These are phyloP conservation scores for Psettodes erumei DNA, from an alignment of 2,113 vertebrate species.

Conservation along the genomic window DNA sequence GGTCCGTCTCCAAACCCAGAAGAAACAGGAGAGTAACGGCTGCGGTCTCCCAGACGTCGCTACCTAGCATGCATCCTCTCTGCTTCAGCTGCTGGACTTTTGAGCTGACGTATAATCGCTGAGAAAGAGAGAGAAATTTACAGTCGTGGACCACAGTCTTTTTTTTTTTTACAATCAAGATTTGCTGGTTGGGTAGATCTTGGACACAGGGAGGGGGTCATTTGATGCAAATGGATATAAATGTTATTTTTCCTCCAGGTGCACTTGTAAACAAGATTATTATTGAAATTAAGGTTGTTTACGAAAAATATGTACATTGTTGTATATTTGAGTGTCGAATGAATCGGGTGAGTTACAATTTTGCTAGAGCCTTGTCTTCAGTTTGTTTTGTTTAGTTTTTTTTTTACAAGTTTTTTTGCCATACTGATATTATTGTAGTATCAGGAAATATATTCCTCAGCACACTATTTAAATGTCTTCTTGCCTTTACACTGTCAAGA, in stretches of 20 bases:
- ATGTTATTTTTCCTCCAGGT: constrained; percentile 85
- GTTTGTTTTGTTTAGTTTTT: constrained; percentile 77
- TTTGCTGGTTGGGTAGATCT: constrained; percentile 40
- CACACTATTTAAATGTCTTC: constrained; percentile 90
- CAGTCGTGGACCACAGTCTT: constrained; percentile 50
- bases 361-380: constrained; percentile 69
- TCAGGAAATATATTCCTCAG: constrained; percentile 72
- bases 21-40: constrained; percentile 7
- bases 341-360: constrained; percentile 64
- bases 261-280: constrained; percentile 91
- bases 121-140: constrained; percentile 76
- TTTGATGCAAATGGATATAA: constrained; percentile 69
- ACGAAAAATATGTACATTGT: constrained; percentile 94
- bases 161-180: constrained; percentile 48
- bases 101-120: constrained; percentile 51
- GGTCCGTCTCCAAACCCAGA: neutral
- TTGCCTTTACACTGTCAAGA: constrained; percentile 89
- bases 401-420: constrained; percentile 88
- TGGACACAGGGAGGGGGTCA: constrained; percentile 22
- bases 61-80: constrained; percentile 77
- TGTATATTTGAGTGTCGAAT: constrained; percentile 87
- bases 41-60: constrained; percentile 59
- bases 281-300: constrained; percentile 89
- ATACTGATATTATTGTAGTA: constrained; percentile 74
- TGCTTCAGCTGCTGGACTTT: constrained; percentile 66